Base-by-base conservation (phyloP, 1,140 invertebrate species). In the Drosophila bocqueti region DNA sequence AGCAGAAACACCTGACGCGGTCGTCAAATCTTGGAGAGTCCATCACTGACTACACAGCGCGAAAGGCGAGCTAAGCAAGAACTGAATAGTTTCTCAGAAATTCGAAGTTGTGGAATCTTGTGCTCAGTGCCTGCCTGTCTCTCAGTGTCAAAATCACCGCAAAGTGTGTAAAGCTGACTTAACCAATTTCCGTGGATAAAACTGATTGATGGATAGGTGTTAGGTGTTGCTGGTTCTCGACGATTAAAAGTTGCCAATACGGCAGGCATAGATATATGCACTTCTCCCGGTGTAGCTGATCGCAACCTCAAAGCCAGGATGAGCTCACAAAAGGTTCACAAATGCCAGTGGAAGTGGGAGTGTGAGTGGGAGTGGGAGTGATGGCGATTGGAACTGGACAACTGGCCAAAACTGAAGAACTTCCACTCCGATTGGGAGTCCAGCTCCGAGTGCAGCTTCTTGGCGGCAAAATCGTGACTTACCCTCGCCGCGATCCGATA, bases 401-500 rank as follows among this genome's bases (percentile, higher is more conserved):
- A 38, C 36, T 57, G 21, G 15, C 8, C 24, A 21, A 31, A 8
- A 54, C n/a, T 54, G 52, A 11, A 34, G 45, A 34, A 57, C 54
- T 57, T 24, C 34, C 34, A 40, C 9, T 16, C 21, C 31, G 52
- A 24, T 13, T 57, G 34, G 7, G 24, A 54, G 21, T 54, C 31
- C 31, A 50, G 34, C 42, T 80, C 55, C 65, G 60, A 49, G 46
- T 71, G 81, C 59, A 62, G 58, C 68, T 71, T 71, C 69, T 73
- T 71, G 66, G 69, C 69, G 69, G 74, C 55, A 54, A 91, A 91
- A 81, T 91, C 89, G 89, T 91, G 89, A 91, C 89, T 89, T 78
- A 76, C 79, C 72, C 77, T 69, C 79, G 67, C 65, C 65, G 72
- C 77, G 81, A 91, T 91, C 89, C 90, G 90, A 91, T 91, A 91